phyloP scores from a whole-genome alignment of 2,113 vertebrate genomes.

The Labeo rohita region DNA sequence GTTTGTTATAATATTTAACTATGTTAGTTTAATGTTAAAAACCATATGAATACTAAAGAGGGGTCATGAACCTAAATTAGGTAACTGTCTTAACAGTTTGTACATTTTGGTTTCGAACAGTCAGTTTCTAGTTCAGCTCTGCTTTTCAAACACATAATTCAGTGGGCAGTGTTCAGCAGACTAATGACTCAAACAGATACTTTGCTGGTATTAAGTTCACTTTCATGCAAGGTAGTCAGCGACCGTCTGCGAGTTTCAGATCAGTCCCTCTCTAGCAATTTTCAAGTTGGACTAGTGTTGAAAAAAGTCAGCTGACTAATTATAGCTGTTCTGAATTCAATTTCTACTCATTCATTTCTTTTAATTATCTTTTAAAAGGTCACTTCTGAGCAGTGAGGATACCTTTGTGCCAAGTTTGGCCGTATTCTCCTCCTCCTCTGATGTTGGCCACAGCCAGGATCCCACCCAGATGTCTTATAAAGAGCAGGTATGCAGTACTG shows the following conservation, averaged over 20 bases:
- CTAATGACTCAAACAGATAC: background rate
- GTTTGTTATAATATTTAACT: background rate
- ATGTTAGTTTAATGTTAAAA: background rate
- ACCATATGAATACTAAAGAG: background rate
- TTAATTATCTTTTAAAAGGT: background rate
- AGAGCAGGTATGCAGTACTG: conserved; percentile 75
- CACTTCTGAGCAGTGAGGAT: background rate
- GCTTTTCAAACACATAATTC: background rate
- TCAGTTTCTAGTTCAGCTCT: background rate
- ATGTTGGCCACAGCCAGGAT: conserved; percentile 80
- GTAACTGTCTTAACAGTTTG: too few relatives aligned
- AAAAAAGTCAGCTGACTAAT: background rate
- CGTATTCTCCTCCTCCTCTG: conserved; percentile 78
- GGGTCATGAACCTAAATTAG: background rate
- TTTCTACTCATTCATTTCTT: background rate
- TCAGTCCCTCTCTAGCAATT: background rate
- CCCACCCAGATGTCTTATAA: conserved; percentile 75
- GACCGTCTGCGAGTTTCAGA: background rate
- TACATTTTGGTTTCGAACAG: background rate
- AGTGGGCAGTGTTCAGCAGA: background rate
- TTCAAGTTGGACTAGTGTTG: background rate
- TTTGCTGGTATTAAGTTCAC: background rate
- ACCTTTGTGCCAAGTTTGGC: conserved; percentile 81
- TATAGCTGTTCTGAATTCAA: background rate
- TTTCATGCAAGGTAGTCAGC: background rate